Evolutionary conservation across 1,140 invertebrate genomes (phyloP), one percentile per base, ranked within the genome.

Genomic region (Leptonema lineaticorne): DNA sequence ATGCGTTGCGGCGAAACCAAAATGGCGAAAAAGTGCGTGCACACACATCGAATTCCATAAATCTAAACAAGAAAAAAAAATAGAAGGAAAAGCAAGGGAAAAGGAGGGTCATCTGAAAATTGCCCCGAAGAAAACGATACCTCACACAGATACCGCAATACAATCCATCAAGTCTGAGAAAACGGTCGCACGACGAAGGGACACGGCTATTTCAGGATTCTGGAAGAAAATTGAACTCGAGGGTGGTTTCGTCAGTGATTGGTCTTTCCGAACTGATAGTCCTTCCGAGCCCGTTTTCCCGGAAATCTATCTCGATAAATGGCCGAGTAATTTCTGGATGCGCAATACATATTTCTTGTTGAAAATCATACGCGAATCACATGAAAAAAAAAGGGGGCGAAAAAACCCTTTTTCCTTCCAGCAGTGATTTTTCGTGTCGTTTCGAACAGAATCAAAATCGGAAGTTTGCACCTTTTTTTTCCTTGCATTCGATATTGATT

Each of bases 81-180:
- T 20, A 48, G 5, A 48, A 48, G 46, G 37, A 41, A 48, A 26
- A 48, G 45, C 24, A 63, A 48, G 28, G 45, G 24, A 18, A 41
- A 63, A n/a, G n/a, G 14, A 24, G 62, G 62, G 62, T 64, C 62
- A 64, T 64, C 62, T 48, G 62, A 24, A 64, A 64, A 64, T 64
- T 64, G 62, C 45, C 29, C 16, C 62, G 62, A 64, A 64, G 62
- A 64, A 64, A 64, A 33, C 33, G 62, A 64, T 64, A 50, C 62
- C 62, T 62, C 46, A n/a, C 4, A 9, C 45, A 50, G 24, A 46
- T 50, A 50, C 45, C 62, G 46, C 62, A 64, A 50, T 64, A 64
- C 62, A 64, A 64, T 64, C 62, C 62, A 64, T 64, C 62, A 64
- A 64, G 62, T 37, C n/a, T 64, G 29, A 45, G 45, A 22, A 50